A percentile compares a stretch with the other conserved stretches of the same genome.
Evolutionary conservation across 2,113 vertebrate species (phyloP).

Genomic region (Hystrix brachyura): DNA sequence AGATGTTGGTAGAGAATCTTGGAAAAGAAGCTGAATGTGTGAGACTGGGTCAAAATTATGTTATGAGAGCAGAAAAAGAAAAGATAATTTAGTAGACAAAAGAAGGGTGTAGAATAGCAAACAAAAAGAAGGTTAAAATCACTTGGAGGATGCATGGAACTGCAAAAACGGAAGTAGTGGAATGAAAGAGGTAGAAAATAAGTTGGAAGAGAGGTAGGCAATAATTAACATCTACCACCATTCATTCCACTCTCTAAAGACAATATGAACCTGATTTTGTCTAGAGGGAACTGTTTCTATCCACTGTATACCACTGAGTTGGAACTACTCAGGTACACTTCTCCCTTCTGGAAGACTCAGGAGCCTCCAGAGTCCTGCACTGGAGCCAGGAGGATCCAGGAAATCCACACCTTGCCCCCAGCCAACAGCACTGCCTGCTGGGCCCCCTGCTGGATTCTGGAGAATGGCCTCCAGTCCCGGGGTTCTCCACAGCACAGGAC

Average conservation of each 20-base stretch:
- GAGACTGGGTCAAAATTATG: not conserved
- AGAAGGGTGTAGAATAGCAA: not conserved
- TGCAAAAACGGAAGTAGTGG: not conserved
- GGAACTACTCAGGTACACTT: not conserved
- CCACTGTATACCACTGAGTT: rapidly evolving
- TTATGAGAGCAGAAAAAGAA: not conserved
- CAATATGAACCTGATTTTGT: not conserved
- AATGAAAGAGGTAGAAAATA: not conserved
- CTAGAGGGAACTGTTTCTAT: not conserved
- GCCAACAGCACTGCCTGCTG: not conserved
- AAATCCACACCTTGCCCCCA: not conserved
- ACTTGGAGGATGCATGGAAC: not conserved
- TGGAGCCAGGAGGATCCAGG: not conserved
- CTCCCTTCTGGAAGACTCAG: not conserved
- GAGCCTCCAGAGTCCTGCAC: not conserved
- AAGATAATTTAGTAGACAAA: not conserved
- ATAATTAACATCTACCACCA: not conserved
- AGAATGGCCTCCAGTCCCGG: not conserved
- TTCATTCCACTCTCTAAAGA: not conserved
- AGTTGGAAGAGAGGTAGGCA: not conserved
- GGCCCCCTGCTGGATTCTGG: not conserved
- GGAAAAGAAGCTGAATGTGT: not conserved
- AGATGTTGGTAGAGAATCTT: not conserved
- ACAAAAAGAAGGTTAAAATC: not conserved
- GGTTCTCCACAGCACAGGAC: not conserved